phyloP scores from a whole-genome alignment of 1,140 invertebrate species.

The Psix sp. region DNA sequence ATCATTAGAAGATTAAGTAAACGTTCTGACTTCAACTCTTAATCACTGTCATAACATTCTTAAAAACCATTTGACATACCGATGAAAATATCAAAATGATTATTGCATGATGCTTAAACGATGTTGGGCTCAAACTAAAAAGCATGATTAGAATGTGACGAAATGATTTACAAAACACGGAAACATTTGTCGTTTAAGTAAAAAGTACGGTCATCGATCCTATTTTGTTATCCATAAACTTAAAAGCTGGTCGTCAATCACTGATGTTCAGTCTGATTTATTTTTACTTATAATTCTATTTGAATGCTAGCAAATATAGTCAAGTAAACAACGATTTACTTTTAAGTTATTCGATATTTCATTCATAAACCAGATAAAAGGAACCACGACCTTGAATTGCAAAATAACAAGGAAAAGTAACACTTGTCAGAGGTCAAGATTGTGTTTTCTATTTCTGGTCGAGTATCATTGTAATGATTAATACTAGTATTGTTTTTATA shows the following conservation, averaged over 20 bases:
- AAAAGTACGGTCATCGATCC: conserved; percentile 73
- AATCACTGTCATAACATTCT: too few species aligned
- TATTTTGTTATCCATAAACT: conserved; percentile 66
- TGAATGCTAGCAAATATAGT: background rate
- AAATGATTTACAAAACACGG: conserved; percentile 34
- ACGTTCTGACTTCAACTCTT: too few species aligned
- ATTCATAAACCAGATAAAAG: too few species aligned
- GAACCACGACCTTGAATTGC: background rate
- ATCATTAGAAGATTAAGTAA: too few species aligned
- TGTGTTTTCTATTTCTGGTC: conserved; percentile 5
- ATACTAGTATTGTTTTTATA: conserved; percentile 38
- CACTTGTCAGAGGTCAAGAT: conserved; percentile 13
- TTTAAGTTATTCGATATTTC: too few species aligned
- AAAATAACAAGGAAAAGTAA: background rate
- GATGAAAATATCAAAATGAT: background rate
- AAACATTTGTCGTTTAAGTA: conserved; percentile 23
- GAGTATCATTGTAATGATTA: conserved; percentile 38
- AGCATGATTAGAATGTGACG: conserved; percentile 47
- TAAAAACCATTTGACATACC: too few species aligned
- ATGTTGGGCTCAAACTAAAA: conserved; percentile 37
- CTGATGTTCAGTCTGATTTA: too few species aligned
- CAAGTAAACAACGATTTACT: background rate
- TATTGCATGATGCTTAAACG: conserved; percentile 42
- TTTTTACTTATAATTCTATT: too few species aligned
- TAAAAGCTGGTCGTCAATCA: too few species aligned